phyloP scores from a whole-genome alignment of 2,888 invertebrate species.

The Clostera curtula region DNA sequence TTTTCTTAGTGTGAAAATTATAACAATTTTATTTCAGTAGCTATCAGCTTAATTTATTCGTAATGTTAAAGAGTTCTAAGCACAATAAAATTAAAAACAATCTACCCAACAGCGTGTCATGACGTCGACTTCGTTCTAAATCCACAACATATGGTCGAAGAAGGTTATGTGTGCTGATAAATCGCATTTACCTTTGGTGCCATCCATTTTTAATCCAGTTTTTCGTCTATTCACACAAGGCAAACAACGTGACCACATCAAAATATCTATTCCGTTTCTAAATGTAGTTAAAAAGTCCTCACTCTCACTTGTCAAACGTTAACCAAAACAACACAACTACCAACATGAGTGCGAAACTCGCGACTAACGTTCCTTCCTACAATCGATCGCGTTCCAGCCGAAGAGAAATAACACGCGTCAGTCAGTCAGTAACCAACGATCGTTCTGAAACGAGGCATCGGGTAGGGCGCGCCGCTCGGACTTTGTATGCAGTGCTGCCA shows the following conservation, averaged over 20 bases:
- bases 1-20: too few species aligned
- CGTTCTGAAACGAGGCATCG: slow-evolving; percentile 16
- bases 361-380: slow-evolving; percentile 32
- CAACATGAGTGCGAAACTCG: slow-evolving; percentile 56
- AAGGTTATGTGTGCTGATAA: slow-evolving; percentile 48
- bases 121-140: slow-evolving; percentile 43
- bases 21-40: too few species aligned
- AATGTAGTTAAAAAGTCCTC: slow-evolving; percentile 23
- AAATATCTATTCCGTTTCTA: slow-evolving; percentile 20
- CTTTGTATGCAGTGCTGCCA: slow-evolving; percentile 13
- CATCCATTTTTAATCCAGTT: slow-evolving; percentile 51
- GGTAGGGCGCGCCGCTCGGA: slow-evolving; percentile 3
- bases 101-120: slow-evolving; percentile 14
- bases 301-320: slow-evolving; percentile 40
- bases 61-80: too few species aligned
- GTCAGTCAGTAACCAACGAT: slow-evolving; percentile 6
- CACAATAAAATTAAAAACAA: slow-evolving; percentile 3
- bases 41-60: too few species aligned
- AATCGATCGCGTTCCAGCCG: slow-evolving; percentile 17
- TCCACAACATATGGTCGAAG: slow-evolving; percentile 47
- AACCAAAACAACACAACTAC: slow-evolving; percentile 40
- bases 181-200: slow-evolving; percentile 47
- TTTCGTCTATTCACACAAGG: slow-evolving; percentile 26
- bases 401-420: slow-evolving; percentile 14
- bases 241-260: slow-evolving; percentile 37